Evolutionary conservation across 2,797 vertebrate genomes (phyloP), one percentile per base, ranked within the genome.

Genomic region (Sebastiscus tertius): DNA sequence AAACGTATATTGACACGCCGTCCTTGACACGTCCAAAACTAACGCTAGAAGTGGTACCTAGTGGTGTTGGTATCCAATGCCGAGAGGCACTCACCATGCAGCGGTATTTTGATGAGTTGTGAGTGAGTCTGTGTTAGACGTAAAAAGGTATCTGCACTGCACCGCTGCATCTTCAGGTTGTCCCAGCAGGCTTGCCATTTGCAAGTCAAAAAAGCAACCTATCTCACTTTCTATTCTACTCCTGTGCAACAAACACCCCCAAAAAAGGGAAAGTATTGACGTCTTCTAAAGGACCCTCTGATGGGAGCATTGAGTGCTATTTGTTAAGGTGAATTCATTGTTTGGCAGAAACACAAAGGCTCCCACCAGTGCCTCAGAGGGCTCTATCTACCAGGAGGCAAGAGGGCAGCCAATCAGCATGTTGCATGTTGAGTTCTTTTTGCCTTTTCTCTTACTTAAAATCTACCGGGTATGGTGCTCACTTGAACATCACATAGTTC

Each of bases 331-430:
- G 71, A 65, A 79, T 85, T 54, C 59, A 63, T 64, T 77, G 60
- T 77, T 69, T 72, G 68, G 73, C 81, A 61, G 22, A 64, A 72
- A 54, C 66, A 72, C 61, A 80, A 86, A 80, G 29, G 34, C 49
- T 75, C 63, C 4, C 33, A 60, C 18, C 36, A 63, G 33, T 20
- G 60, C 72, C 75, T 85, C 64, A 70, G 75, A 60, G n/a, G 65
- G 14, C 66, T 18, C 67, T 64, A 46, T 64, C 27, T 64, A 27
- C 14, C 11, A 46, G 18, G 39, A 76, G 20, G 58, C 22, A 46
- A 73, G 55, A 73, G 55, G 67, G 18, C 26, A 75, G 77, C 82
- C 54, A 66, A 74, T 82, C 67, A 79, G 52, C 62, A 49, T 27
- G 59, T 46, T 60, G 62, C 68, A 80, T 77, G 52, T 67, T 27